phyloP scores from a whole-genome alignment of 2,888 invertebrate genomes.

The Tetramorium bicarinatum region DNA sequence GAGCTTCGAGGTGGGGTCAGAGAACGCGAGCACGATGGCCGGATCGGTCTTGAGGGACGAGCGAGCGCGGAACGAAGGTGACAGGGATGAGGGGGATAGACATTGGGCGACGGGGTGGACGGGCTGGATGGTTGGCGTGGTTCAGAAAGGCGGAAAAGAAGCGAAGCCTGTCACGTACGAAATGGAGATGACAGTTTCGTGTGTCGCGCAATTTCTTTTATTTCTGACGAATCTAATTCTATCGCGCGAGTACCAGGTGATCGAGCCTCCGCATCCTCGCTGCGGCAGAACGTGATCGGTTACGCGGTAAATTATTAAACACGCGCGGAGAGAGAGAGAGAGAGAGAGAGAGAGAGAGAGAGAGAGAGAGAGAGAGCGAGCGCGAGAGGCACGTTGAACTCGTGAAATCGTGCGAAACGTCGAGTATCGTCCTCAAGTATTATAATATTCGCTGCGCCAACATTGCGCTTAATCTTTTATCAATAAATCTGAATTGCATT shows the following conservation, averaged over 20 bases:
- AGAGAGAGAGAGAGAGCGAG: too few species aligned
- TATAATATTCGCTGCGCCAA: conserved; percentile 6
- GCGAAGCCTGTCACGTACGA: conserved; percentile 55
- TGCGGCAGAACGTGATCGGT: conserved; percentile 58
- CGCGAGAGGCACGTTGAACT: not conserved
- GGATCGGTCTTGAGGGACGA: conserved; percentile 68
- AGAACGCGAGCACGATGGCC: conserved; percentile 51
- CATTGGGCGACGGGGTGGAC: conserved; percentile 1
- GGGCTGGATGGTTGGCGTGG: conserved; percentile 16
- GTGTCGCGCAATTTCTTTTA: conserved; percentile 58
- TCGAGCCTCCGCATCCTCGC: conserved; percentile 43
- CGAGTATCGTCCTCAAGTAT: conserved; percentile 20
- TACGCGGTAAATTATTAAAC: conserved; percentile 49
- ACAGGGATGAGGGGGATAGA: conserved; percentile 42
- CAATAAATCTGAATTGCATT: conserved; percentile 11
- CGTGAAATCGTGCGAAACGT: conserved; percentile 26
- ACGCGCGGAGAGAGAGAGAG: not conserved
- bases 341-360: not conserved
- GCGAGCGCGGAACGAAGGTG: conserved; percentile 56
- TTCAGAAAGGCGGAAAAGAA: conserved; percentile 50
- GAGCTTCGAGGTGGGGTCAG: conserved; percentile 53
- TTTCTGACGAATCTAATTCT: conserved; percentile 60
- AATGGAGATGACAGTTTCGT: conserved; percentile 70
- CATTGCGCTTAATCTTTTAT: conserved; percentile 25
- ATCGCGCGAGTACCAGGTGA: conserved; percentile 44